Base-by-base conservation (phyloP, 2,888 invertebrate genomes). In the Coleophora deauratella region DNA sequence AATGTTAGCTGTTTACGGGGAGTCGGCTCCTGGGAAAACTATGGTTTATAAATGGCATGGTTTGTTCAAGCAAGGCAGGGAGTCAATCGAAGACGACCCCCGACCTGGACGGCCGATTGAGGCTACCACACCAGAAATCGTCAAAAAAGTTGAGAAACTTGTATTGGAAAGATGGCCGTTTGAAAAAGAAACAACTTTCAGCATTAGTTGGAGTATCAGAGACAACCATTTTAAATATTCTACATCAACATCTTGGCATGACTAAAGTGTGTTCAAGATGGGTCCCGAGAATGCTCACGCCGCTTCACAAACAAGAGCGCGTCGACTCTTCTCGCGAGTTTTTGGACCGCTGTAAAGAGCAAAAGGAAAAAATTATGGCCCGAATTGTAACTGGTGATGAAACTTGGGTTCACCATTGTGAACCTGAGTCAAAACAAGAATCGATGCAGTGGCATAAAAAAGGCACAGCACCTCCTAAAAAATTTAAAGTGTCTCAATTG, bases 61-160 rank as follows among this genome's bases (percentile, higher is more conserved):
- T 28, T 2, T 28, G 8, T 28, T 28, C 1, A 28, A 57, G 45
- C 45, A 51, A 34, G 50, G 54, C 14, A 46, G 50, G 43, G 49
- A 53, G n/a, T 51, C 47, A 30, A 49, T 55, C 50, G 56, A 59
- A 58, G 58, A 55, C 33, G 35, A 35, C 35, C 32, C 37, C 14
- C 35, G 39, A n/a, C n/a, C n/a, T n/a, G n/a, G n/a, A n/a, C n/a
- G n/a, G n/a, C n/a, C n/a, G n/a, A n/a, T n/a, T n/a, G n/a, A n/a
- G n/a, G n/a, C n/a, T n/a, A n/a, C n/a, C n/a, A n/a, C n/a, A n/a
- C n/a, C n/a, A n/a, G n/a, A n/a, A n/a, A n/a, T n/a, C n/a, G n/a
- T n/a, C n/a, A n/a, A n/a, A n/a, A n/a, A n/a, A n/a, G n/a, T n/a
- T n/a, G n/a, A n/a, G n/a, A n/a, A n/a, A n/a, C n/a, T n/a, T n/a